phyloP scores from a whole-genome alignment of 2,113 vertebrate species.

The Sylvia atricapilla region DNA sequence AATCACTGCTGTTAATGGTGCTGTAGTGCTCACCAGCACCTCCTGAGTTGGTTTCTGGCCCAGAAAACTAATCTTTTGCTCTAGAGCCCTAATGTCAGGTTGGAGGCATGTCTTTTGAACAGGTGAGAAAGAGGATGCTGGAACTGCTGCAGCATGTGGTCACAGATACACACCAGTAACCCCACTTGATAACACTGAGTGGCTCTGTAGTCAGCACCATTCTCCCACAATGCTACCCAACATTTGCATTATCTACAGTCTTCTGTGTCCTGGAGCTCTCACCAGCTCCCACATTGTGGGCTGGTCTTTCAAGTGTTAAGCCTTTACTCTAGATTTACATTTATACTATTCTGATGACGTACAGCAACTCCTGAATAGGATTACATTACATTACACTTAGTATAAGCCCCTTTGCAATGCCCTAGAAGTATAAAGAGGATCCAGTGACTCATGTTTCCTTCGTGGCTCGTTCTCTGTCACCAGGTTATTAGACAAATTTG shows the following conservation, averaged over 20 bases:
- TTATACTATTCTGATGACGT: neutral
- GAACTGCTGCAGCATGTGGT: neutral
- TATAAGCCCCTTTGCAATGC: neutral
- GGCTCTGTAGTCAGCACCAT: neutral
- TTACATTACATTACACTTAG: neutral
- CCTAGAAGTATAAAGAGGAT: neutral
- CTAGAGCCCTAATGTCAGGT: neutral
- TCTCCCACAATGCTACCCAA: fast-evolving
- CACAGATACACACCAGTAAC: neutral
- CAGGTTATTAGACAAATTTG: neutral
- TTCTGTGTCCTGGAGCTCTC: neutral
- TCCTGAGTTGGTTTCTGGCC: neutral
- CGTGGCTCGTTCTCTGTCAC: neutral
- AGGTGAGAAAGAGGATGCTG: neutral
- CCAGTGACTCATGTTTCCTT: neutral
- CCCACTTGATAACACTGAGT: neutral
- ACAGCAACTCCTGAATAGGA: neutral
- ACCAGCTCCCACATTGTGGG: neutral
- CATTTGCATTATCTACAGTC: neutral
- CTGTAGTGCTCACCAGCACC: neutral
- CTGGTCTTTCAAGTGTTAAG: fast-evolving
- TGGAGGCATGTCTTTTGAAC: neutral
- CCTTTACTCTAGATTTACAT: neutral
- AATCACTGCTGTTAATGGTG: neutral
- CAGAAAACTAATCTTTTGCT: neutral